Evolutionary conservation across 2,113 vertebrate genomes (phyloP).

Genomic region (Scomber colias): DNA sequence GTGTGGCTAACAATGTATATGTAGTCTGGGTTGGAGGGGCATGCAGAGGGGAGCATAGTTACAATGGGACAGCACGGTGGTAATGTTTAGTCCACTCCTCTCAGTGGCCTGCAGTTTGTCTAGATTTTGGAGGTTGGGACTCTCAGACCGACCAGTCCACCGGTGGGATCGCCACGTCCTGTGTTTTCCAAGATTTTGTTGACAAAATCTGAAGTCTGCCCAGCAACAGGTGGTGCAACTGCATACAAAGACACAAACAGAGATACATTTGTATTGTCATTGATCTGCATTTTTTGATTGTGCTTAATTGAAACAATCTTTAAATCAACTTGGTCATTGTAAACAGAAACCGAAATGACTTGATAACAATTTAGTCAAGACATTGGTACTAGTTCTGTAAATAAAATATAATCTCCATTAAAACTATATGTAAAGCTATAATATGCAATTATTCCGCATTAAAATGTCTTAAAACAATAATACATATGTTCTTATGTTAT

Average conservation of each 20-base stretch:
- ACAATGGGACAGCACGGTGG: slow-evolving; percentile 84
- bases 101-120: slow-evolving; percentile 60
- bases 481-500: too few species aligned
- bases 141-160: slow-evolving; percentile 95
- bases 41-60: slow-evolving; percentile 93
- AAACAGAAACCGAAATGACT: too few species aligned
- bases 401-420: too few species aligned
- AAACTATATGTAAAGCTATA: too few species aligned
- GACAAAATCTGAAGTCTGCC: slow-evolving; percentile 98
- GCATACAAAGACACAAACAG: slow-evolving; percentile 28
- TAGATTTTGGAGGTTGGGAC: slow-evolving; percentile 95
- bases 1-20: slow-evolving; percentile 82
- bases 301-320: too few species aligned
- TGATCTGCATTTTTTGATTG: too few species aligned
- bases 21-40: slow-evolving; percentile 87
- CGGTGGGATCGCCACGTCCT: slow-evolving; percentile 94
- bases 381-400: too few species aligned
- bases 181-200: slow-evolving; percentile 99
- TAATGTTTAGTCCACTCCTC: slow-evolving; percentile 67
- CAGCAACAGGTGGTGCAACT: slow-evolving; percentile 92
- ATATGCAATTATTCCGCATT: too few species aligned
- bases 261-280: too few species aligned
- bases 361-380: too few species aligned
- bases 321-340: too few species aligned
- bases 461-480: too few species aligned